phyloP scores from a whole-genome alignment of 2,797 vertebrate species.

The Spizella passerina region DNA sequence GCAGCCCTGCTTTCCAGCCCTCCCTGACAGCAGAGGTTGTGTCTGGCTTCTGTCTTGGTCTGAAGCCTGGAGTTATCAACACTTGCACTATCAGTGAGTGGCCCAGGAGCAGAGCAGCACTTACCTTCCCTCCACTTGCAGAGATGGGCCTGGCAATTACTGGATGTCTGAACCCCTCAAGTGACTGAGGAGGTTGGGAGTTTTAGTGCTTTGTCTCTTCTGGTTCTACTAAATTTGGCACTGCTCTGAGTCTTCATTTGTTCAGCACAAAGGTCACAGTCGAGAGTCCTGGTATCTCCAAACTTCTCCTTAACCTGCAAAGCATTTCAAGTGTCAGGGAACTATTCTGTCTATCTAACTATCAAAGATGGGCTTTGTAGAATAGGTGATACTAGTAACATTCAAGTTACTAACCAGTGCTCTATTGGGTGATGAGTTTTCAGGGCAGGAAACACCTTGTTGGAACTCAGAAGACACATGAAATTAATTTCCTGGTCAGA shows the following conservation, averaged over 20 bases:
- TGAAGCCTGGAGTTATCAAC: not conserved
- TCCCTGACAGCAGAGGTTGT: not conserved
- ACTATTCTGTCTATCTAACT: not conserved
- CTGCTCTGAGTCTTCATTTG: not conserved
- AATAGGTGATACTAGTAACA: not conserved
- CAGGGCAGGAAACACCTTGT: not conserved
- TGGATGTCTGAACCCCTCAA: not conserved
- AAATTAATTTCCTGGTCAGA: not conserved
- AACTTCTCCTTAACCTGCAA: not conserved
- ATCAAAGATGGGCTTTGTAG: not conserved
- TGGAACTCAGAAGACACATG: not conserved
- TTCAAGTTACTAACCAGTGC: not conserved
- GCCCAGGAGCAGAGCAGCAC: not conserved
- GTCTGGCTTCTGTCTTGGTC: not conserved
- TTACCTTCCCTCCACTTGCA: not conserved
- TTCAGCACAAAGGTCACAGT: not conserved
- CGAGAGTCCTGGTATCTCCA: not conserved
- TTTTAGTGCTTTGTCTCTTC: not conserved
- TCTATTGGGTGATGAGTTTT: not conserved
- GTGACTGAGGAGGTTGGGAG: not conserved
- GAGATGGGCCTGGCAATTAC: not conserved
- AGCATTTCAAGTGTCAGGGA: not conserved
- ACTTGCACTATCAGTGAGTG: not conserved
- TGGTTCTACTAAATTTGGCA: not conserved
- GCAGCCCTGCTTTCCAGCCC: not conserved